A percentile compares a stretch with the other conserved stretches of the same genome.
phyloP scores from a whole-genome alignment of 1,140 invertebrate species.

The Panulirus ornatus region DNA sequence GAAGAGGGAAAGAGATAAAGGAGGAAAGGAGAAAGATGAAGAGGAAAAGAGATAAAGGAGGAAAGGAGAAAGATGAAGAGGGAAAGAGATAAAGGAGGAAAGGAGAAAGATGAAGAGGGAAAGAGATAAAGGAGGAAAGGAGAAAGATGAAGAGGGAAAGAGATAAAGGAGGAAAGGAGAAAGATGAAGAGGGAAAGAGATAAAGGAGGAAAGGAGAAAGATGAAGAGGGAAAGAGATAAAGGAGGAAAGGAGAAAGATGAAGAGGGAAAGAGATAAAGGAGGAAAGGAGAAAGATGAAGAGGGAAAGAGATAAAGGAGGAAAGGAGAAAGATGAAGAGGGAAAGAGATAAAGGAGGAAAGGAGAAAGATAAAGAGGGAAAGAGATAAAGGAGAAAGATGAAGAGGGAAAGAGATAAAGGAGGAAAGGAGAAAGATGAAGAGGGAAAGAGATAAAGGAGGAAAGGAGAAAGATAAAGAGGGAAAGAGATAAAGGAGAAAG shows the following conservation, averaged over 20 bases:
- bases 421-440: conserved; percentile 3
- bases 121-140: not conserved
- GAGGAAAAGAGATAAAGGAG: not conserved
- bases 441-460: not conserved
- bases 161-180: too few relatives aligned
- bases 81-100: not conserved
- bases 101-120: not conserved
- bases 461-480: too few relatives aligned
- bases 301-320: too few relatives aligned
- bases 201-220: not conserved
- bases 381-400: conserved; percentile 27
- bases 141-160: not conserved
- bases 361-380: not conserved
- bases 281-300: not conserved
- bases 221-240: too few relatives aligned
- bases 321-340: too few relatives aligned
- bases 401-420: conserved; percentile 30
- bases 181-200: too few relatives aligned
- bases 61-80: not conserved
- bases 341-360: not conserved
- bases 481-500: not conserved
- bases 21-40: not conserved
- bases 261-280: too few relatives aligned
- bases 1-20: too few relatives aligned
- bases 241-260: not conserved